Percentiles rank a stretch among this genome's conserved stretches.
Evolutionary conservation across 2,888 invertebrate species (phyloP).

Genomic region (Endomychus coccineus): DNA sequence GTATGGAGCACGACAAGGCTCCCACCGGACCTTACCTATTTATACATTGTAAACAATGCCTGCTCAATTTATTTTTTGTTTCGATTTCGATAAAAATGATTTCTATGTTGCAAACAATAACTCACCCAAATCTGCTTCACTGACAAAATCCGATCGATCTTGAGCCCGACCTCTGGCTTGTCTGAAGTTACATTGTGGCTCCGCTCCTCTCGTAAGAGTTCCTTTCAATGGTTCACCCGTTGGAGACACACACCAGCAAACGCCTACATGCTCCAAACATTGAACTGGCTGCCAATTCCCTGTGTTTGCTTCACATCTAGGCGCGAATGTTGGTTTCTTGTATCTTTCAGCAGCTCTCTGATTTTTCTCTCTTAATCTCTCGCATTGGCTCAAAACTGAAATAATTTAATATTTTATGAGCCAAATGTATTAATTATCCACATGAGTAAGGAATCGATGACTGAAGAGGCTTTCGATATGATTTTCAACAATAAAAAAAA

Average conservation of each 20-base stretch:
- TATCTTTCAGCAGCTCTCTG: conserved; percentile 62
- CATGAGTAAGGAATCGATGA: no score
- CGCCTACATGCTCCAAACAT: conserved; percentile 67
- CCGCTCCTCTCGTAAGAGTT: conserved; percentile 65
- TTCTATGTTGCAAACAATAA: no score
- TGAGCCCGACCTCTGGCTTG: conserved; percentile 59
- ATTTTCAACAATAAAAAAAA: no score
- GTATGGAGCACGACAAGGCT: no score
- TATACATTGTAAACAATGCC: no score
- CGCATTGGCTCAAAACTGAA: conserved; percentile 70
- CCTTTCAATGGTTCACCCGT: conserved; percentile 77
- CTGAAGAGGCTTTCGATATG: no score
- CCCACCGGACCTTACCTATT: no score
- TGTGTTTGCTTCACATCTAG: conserved; percentile 62
- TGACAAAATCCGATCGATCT: conserved; percentile 31
- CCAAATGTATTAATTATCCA: no score
- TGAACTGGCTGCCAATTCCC: conserved; percentile 79
- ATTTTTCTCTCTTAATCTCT: conserved; percentile 71
- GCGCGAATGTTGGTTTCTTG: conserved; percentile 69
- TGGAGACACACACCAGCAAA: conserved; percentile 82
- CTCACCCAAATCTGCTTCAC: conserved; percentile 49
- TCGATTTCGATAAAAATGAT: no score
- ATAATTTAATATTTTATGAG: no score
- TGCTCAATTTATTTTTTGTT: no score
- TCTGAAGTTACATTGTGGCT: conserved; percentile 72